A percentile compares a stretch with the other conserved stretches of the same genome.
phyloP scores from a whole-genome alignment of 2,888 invertebrate species.

The Agrenia bidenticulata region DNA sequence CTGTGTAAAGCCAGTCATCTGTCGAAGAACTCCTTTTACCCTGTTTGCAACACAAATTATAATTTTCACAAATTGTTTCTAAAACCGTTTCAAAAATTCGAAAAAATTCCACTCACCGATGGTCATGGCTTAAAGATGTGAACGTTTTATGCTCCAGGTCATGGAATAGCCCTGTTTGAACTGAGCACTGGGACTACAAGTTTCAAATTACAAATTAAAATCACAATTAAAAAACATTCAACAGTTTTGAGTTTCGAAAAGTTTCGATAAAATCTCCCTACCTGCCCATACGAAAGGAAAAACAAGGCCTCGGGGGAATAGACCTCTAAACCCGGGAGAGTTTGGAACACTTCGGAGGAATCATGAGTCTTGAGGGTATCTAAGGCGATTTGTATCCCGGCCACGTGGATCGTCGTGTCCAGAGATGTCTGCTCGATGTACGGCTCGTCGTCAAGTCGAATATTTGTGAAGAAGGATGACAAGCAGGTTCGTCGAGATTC shows the following conservation, averaged over 20 bases:
- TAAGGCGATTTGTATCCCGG: slow-evolving; percentile 48
- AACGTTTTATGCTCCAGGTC: slow-evolving; percentile 57
- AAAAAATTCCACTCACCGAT: slow-evolving; percentile 56
- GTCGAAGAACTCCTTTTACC: slow-evolving; percentile 49
- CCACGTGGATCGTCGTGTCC: slow-evolving; percentile 50
- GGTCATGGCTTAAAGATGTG: slow-evolving; percentile 56
- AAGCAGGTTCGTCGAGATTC: slow-evolving; percentile 48
- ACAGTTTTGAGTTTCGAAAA: slow-evolving; percentile 4
- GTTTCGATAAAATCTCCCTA: slow-evolving; percentile 47
- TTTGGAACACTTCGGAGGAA: slow-evolving; percentile 23
- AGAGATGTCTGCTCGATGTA: slow-evolving; percentile 51
- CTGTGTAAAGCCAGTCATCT: slow-evolving; percentile 51
- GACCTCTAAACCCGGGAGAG: slow-evolving; percentile 58
- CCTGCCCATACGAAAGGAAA: slow-evolving; percentile 63
- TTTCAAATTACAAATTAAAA: neutral
- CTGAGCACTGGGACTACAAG: slow-evolving; percentile 57
- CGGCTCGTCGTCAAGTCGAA: slow-evolving; percentile 48
- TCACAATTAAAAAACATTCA: slow-evolving; percentile 3
- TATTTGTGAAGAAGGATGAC: slow-evolving; percentile 45
- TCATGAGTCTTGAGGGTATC: slow-evolving; percentile 36
- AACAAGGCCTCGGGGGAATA: slow-evolving; percentile 61
- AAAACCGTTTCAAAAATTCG: too few species aligned
- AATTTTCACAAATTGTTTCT: too few species aligned
- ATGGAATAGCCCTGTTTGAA: slow-evolving; percentile 55
- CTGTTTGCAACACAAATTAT: slow-evolving; percentile 22